Percentiles rank a stretch among this genome's conserved stretches.
Conservation (phyloP, 2,797 vertebrate genomes). For the Lagorchestes hirsutus region DNA sequence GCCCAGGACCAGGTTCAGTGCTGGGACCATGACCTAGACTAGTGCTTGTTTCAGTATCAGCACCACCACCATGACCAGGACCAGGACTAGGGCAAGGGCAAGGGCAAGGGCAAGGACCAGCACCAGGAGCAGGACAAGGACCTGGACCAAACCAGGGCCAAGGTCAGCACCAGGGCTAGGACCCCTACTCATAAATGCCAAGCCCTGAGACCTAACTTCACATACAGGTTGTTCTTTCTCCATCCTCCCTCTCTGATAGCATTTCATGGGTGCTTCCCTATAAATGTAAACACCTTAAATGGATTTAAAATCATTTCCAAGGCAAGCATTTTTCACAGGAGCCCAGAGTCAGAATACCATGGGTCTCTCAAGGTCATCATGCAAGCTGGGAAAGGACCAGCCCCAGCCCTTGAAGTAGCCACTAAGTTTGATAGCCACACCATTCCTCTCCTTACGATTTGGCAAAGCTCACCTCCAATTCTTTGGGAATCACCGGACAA, state of each 20-base stretch:
- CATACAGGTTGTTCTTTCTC: constrained; percentile 28
- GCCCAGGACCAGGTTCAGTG: too few species aligned
- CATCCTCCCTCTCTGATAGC: constrained; percentile 4
- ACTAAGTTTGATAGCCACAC: neutral
- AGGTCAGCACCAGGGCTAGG: neutral
- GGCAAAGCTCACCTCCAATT: constrained; percentile 4
- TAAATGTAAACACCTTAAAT: constrained; percentile 4
- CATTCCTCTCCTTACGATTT: constrained; percentile 16
- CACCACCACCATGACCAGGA: too few species aligned
- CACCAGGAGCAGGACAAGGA: too few species aligned
- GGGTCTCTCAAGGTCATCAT: constrained; percentile 25
- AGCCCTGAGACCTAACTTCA: neutral
- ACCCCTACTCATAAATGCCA: neutral
- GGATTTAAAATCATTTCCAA: constrained; percentile 11
- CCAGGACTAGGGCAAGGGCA: too few species aligned
- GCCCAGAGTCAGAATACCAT: constrained; percentile 27
- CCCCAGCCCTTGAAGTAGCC: constrained; percentile 16
- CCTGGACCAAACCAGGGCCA: too few species aligned
- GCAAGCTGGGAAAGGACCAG: constrained; percentile 34
- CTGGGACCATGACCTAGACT: too few species aligned
- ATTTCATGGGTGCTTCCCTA: constrained; percentile 1
- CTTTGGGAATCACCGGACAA: constrained; percentile 13
- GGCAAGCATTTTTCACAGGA: constrained; percentile 52
- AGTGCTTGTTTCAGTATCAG: too few species aligned
- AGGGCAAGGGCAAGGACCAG: too few species aligned